phyloP scores from a whole-genome alignment of 2,113 vertebrate species.

The Pangasianodon hypophthalmus region DNA sequence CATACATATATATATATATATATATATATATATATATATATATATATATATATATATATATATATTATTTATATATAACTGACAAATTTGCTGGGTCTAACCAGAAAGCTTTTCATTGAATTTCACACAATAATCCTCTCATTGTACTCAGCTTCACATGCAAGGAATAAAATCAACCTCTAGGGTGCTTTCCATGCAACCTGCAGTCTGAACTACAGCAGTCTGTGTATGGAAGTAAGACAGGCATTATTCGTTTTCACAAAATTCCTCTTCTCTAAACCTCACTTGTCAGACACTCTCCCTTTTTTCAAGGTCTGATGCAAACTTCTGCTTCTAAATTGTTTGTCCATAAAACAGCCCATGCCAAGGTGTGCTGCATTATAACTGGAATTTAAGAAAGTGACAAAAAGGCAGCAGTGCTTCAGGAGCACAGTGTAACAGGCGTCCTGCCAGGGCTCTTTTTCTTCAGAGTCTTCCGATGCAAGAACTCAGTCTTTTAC shows the following conservation, averaged over 20 bases:
- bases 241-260: not conserved
- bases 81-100: not conserved
- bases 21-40: too few relatives aligned
- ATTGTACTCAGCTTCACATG: not conserved
- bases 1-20: too few relatives aligned
- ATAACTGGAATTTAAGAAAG: not conserved
- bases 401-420: not conserved
- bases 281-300: not conserved
- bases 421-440: not conserved
- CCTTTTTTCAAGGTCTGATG: conserved; percentile 3
- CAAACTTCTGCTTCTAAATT: not conserved
- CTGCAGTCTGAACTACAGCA: not conserved
- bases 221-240: conserved; percentile 12
- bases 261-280: conserved; percentile 7
- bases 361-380: not conserved
- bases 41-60: too few relatives aligned
- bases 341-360: not conserved
- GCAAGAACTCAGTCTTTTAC: not conserved
- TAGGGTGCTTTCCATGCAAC: not conserved
- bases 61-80: too few relatives aligned
- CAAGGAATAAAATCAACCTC: not conserved
- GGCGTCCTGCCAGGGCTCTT: not conserved
- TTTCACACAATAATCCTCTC: not conserved
- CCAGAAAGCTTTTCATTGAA: not conserved
- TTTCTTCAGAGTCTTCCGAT: not conserved